phyloP scores from a whole-genome alignment of 2,888 invertebrate genomes.

The Diaperis boleti region DNA sequence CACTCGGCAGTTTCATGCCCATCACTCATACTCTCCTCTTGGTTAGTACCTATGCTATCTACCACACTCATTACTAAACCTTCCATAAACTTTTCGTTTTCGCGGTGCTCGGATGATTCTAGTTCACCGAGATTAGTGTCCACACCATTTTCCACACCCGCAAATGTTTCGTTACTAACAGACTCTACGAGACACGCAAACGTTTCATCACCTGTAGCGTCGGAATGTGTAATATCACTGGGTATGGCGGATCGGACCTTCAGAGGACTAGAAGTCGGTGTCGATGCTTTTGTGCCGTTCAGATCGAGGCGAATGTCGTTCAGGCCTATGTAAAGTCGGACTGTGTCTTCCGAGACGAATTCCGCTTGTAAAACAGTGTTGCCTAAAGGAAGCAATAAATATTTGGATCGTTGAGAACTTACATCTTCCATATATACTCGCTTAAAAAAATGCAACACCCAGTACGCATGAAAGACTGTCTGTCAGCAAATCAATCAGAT shows the following conservation, averaged over 20 bases:
- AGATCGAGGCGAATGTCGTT: conserved; percentile 57
- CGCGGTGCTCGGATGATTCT: too few species aligned
- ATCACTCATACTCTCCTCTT: not conserved
- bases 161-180: too few species aligned
- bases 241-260: conserved; percentile 18
- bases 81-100: not conserved
- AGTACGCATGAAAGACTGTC: too few species aligned
- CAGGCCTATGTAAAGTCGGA: conserved; percentile 57
- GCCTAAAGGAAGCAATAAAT: conserved; percentile 41
- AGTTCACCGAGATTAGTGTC: too few species aligned
- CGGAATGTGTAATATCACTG: conserved; percentile 17
- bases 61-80: not conserved
- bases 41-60: not conserved
- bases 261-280: conserved; percentile 21
- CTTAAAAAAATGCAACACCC: too few species aligned
- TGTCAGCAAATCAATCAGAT: too few species aligned
- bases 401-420: too few species aligned
- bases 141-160: too few species aligned
- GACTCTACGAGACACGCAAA: not conserved
- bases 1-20: too few species aligned
- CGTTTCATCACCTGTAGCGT: not conserved
- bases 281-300: conserved; percentile 45
- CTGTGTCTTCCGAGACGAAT: conserved; percentile 51
- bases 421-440: too few species aligned
- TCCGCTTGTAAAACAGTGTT: conserved; percentile 59